Conservation (phyloP, 2,797 vertebrate species). For the Sebastes matsubarae region DNA sequence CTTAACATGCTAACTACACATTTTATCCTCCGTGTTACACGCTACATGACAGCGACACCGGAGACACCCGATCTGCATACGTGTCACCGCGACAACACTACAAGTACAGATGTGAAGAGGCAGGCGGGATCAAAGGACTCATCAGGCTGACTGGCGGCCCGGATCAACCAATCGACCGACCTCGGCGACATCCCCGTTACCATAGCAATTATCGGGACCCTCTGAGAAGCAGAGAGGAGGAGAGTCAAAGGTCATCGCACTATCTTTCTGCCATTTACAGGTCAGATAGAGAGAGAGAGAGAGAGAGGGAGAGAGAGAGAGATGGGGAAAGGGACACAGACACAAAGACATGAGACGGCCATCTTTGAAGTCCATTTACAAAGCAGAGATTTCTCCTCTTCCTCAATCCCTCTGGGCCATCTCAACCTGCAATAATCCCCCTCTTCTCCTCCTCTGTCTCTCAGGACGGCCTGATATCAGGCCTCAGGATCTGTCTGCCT, state of each 20-base stretch:
- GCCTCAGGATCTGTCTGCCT: constrained; percentile 58
- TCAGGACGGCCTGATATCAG: constrained; percentile 56
- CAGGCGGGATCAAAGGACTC: constrained; percentile 51
- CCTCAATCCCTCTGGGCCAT: constrained; percentile 66
- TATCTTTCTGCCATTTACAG: constrained; percentile 86
- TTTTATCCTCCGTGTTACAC: constrained; percentile 29
- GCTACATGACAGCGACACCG: constrained; percentile 41
- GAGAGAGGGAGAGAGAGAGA: neutral
- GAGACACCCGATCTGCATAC: constrained; percentile 45
- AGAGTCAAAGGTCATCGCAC: constrained; percentile 76
- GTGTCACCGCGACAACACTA: constrained; percentile 25
- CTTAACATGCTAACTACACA: constrained; percentile 24
- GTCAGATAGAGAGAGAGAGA: constrained; percentile 50
- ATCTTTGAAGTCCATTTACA: constrained; percentile 88
- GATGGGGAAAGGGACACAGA: constrained; percentile 38
- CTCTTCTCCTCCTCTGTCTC: constrained; percentile 54
- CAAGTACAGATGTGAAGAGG: constrained; percentile 45
- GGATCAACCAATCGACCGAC: constrained; percentile 60
- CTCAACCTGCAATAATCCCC: constrained; percentile 69
- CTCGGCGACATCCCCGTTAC: constrained; percentile 70
- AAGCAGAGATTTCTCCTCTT: constrained; percentile 78
- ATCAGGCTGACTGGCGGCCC: constrained; percentile 52
- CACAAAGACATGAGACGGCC: constrained; percentile 78
- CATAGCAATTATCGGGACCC: constrained; percentile 83
- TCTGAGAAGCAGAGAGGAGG: constrained; percentile 67